Evolutionary conservation across 2,113 vertebrate species (phyloP).

Genomic region (Falco punctatus): DNA sequence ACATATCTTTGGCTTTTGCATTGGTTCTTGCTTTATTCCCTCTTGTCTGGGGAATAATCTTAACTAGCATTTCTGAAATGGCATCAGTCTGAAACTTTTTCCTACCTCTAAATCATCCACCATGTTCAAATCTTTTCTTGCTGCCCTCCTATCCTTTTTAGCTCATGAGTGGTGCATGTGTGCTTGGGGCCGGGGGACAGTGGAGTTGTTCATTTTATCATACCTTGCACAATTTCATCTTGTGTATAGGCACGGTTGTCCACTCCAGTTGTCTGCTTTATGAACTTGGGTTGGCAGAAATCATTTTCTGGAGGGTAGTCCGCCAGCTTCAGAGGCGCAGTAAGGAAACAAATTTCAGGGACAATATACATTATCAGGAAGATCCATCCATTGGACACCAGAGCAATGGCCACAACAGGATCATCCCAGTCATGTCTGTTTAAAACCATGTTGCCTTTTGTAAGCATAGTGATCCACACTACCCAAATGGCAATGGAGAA

Average conservation of each 20-base stretch:
- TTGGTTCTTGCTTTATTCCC: neutral
- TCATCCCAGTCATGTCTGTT: conserved; percentile 76
- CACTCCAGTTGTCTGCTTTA: conserved; percentile 72
- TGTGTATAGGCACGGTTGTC: conserved; percentile 77
- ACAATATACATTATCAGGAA: conserved; percentile 82
- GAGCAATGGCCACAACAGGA: conserved; percentile 81
- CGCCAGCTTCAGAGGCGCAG: conserved; percentile 61
- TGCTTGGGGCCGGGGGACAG: neutral
- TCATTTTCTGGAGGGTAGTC: conserved; percentile 74
- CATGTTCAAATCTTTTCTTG: neutral
- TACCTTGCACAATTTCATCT: conserved; percentile 76
- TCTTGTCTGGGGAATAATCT: neutral
- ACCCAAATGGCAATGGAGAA: conserved; percentile 86
- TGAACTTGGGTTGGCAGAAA: conserved; percentile 69
- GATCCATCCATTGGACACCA: conserved; percentile 89
- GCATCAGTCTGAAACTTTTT: neutral
- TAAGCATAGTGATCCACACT: conserved; percentile 87
- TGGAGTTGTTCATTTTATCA: neutral
- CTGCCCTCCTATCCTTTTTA: neutral
- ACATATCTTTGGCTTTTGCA: neutral
- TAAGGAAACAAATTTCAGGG: conserved; percentile 83
- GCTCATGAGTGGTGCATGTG: neutral
- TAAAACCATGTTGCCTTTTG: conserved; percentile 68
- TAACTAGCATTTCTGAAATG: neutral
- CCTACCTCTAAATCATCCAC: neutral